Evolutionary conservation across 2,797 vertebrate genomes (phyloP).

Genomic region (Pitangus sulphuratus): DNA sequence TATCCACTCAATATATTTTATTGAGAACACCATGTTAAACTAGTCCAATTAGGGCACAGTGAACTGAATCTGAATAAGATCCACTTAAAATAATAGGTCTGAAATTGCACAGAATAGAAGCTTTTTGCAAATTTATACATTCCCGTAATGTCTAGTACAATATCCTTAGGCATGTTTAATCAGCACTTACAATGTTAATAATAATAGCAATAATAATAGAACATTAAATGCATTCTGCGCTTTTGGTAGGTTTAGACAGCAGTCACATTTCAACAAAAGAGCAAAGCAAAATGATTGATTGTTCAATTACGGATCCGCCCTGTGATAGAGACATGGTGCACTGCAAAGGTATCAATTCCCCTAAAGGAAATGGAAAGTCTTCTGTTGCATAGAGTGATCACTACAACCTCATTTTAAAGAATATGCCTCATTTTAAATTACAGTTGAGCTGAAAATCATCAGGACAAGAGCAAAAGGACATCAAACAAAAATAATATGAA

Average conservation of each 20-base stretch:
- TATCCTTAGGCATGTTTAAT: conserved; percentile 84
- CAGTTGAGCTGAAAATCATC: not conserved
- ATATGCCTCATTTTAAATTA: not conserved
- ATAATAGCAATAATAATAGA: conserved; percentile 68
- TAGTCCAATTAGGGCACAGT: conserved; percentile 84
- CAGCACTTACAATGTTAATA: conserved; percentile 60
- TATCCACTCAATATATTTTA: conserved; percentile 75
- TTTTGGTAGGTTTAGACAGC: conserved; percentile 59
- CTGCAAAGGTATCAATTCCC: not conserved
- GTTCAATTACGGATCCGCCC: not conserved
- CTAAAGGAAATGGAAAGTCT: not conserved
- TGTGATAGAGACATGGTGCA: not conserved
- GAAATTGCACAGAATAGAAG: conserved; percentile 82
- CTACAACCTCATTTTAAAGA: not conserved
- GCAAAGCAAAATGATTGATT: conserved; percentile 19
- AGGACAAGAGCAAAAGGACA: not conserved
- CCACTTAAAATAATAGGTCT: conserved; percentile 89
- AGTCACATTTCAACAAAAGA: conserved; percentile 24
- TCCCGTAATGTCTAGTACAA: conserved; percentile 83
- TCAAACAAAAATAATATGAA: not conserved
- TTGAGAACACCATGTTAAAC: conserved; percentile 80
- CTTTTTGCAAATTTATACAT: conserved; percentile 81
- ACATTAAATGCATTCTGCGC: conserved; percentile 56
- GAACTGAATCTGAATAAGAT: conserved; percentile 83
- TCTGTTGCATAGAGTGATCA: not conserved